Evolutionary conservation across 1,140 invertebrate species (phyloP).

Genomic region (Heliothis virescens): DNA sequence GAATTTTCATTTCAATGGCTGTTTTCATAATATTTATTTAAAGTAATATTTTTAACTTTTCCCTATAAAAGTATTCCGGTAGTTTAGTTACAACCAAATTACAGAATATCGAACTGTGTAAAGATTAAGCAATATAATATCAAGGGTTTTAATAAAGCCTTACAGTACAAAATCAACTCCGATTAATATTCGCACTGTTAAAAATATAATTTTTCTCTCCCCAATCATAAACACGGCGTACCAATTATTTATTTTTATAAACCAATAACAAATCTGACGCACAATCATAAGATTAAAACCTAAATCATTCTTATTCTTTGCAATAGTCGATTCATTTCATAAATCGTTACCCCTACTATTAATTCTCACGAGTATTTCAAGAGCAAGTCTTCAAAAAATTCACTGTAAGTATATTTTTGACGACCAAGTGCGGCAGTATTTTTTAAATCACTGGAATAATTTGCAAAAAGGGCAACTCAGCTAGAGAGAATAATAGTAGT

Average conservation of each 20-base stretch:
- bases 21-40: not conserved
- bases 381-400: too few species aligned
- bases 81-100: too few species aligned
- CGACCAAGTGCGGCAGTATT: too few species aligned
- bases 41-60: too few species aligned
- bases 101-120: too few species aligned
- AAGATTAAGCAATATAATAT: too few species aligned
- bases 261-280: constrained; percentile 47
- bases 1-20: not conserved
- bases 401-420: too few species aligned
- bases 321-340: constrained; percentile 59
- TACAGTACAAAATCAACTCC: constrained; percentile 9
- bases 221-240: constrained; percentile 42
- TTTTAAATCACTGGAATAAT: too few species aligned
- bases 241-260: constrained; percentile 54
- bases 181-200: constrained; percentile 38
- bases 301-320: constrained; percentile 56
- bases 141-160: not conserved
- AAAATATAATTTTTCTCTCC: constrained; percentile 38
- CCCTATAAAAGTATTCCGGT: too few species aligned
- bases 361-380: not conserved
- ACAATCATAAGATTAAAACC: constrained; percentile 59
- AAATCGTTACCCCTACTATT: constrained; percentile 51
- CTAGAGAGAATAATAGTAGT: too few species aligned
- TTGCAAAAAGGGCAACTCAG: too few species aligned